phyloP scores from a whole-genome alignment of 2,888 invertebrate genomes.

The Scaptomyza flava region DNA sequence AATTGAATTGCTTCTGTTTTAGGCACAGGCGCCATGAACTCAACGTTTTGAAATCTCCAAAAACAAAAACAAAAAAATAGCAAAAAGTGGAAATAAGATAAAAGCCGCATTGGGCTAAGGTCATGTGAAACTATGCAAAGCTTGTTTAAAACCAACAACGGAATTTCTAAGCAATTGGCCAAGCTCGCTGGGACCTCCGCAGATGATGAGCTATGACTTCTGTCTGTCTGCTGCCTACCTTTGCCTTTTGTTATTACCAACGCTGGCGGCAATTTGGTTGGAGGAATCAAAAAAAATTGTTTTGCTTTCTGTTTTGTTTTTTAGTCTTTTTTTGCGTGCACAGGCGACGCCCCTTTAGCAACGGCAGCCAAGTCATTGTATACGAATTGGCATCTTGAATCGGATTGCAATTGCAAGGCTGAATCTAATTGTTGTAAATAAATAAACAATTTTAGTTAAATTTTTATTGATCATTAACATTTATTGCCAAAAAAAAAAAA shows the following conservation, averaged over 20 bases:
- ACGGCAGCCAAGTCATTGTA: conserved; percentile 56
- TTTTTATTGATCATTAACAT: conserved; percentile 50
- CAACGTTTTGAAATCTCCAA: conserved; percentile 54
- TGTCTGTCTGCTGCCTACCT: conserved; percentile 41
- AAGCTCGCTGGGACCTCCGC: conserved; percentile 33
- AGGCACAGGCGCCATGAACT: conserved; percentile 54
- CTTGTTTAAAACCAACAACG: conserved; percentile 35
- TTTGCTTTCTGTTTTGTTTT: conserved; percentile 49
- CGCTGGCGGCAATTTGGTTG: conserved; percentile 58
- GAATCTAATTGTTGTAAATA: conserved; percentile 18
- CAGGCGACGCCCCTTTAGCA: conserved; percentile 49
- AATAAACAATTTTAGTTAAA: conserved; percentile 25
- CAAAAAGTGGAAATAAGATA: conserved; percentile 30
- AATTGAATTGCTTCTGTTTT: conserved; percentile 69
- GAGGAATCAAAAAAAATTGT: conserved; percentile 49
- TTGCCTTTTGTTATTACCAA: conserved; percentile 70
- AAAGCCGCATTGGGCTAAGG: conserved; percentile 66
- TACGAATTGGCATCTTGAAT: conserved; percentile 27
- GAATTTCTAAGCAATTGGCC: conserved; percentile 42
- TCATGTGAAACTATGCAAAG: conserved; percentile 74
- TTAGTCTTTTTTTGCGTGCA: conserved; percentile 48
- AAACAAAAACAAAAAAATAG: conserved; percentile 17
- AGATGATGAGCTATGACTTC: conserved; percentile 76
- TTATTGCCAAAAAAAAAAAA: conserved; percentile 5
- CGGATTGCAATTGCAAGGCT: conserved; percentile 57